A percentile compares a stretch with the other conserved stretches of the same genome.
These are phyloP conservation scores for Caiman crocodilus DNA, from an alignment of 2,797 vertebrate species.

Conservation along the genomic window DNA sequence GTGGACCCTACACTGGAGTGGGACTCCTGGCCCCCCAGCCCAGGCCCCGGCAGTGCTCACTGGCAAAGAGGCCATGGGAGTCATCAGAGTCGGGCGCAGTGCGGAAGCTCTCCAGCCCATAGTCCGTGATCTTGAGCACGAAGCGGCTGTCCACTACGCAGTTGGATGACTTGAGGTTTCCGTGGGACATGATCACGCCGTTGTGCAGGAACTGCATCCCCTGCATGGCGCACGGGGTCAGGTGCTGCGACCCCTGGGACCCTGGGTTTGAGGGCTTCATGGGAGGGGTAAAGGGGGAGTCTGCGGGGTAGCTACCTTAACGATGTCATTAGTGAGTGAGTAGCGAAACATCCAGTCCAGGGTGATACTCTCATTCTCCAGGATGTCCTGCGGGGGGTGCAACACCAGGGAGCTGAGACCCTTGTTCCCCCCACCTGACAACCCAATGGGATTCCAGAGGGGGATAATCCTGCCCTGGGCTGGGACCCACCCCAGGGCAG, in stretches of 20 bases:
- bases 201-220: slow-evolving; percentile 95
- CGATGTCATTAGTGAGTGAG: slow-evolving; percentile 93
- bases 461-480: no score
- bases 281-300: not conserved
- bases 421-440: not conserved
- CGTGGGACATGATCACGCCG: slow-evolving; percentile 90
- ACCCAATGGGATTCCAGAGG: no score
- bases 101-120: slow-evolving; percentile 91
- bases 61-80: slow-evolving; percentile 87
- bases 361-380: slow-evolving; percentile 96
- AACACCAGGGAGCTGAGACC: no score
- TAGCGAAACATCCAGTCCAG: slow-evolving; percentile 98
- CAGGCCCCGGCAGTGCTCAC: slow-evolving; percentile 78
- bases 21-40: accelerated
- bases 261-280: no score
- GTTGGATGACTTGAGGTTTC: slow-evolving; percentile 96
- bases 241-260: not conserved
- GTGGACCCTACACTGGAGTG: no score
- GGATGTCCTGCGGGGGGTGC: slow-evolving; percentile 86
- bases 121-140: slow-evolving; percentile 96
- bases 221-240: slow-evolving; percentile 68
- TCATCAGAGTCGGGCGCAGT: slow-evolving; percentile 79
- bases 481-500: no score
- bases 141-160: slow-evolving; percentile 96
- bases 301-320: slow-evolving; percentile 81